Base-by-base conservation (phyloP, 1,140 invertebrate species). In the Philaenus spumarius region DNA sequence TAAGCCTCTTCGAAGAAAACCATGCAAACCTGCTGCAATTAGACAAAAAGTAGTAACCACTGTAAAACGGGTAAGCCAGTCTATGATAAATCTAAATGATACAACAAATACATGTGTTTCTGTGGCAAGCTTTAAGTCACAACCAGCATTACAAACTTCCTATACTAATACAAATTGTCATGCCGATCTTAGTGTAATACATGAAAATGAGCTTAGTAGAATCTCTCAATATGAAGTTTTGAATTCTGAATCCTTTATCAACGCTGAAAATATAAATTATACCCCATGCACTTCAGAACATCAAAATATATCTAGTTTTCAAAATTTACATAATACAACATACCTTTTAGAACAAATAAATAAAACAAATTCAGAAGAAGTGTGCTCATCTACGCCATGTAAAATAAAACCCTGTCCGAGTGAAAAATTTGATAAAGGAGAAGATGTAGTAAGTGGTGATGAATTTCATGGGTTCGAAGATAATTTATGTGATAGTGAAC, bases 351-450 rank as follows among this genome's bases (percentile, higher is more conserved):
- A 53, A 39, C 2, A 11, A 3, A 37, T 22, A 19, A 37, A 53
- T 39, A 2, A 53, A 17, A 15, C 37, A 19, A 53, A 19, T 37
- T 4, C n/a, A 9, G 30, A 39, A 12, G 50, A 53, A 20, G 22
- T 53, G 12, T 34, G 22, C 2, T 53, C 50, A 17, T 53, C 50
- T 7, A 53, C 50, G 7, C 50, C 50, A 19, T 53, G 50, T 20
- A 53, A 53, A 20, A 30, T 15, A 19, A n/a, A 14, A 14, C 37
- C 50, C 14, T 22, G 50, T 39, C 19, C 37, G 3, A 37, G 22
- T 22, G 30, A 39, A 19, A 35, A 37, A 17, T 53, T 35, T 53
- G 6, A 12, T 22, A 6, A 37, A 14, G 2, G 15, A 39, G 12
- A 37, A 7, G 43, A 20, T 20, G 9, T 30, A 30, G 9, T 9